Evolutionary conservation across 1,140 invertebrate species (phyloP).

Genomic region (Xylocopa sonorina): DNA sequence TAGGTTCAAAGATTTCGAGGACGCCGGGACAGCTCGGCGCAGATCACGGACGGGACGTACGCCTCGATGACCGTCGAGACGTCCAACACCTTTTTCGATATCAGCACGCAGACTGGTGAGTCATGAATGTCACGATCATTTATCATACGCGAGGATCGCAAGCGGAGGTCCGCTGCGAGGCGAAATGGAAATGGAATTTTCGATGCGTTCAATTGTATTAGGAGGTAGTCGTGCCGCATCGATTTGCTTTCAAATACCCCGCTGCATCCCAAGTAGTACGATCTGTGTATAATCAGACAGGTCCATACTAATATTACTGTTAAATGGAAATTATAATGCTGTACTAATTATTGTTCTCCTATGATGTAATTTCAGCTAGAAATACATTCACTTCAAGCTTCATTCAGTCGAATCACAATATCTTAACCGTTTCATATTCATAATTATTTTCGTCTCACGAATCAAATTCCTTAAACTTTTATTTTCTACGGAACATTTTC

Average conservation of each 20-base stretch:
- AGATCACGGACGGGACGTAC: slow-evolving; percentile 95
- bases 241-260: neutral
- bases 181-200: no score
- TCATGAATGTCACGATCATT: slow-evolving; percentile 40
- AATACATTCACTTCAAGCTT: no score
- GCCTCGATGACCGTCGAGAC: slow-evolving; percentile 96
- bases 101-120: slow-evolving; percentile 95
- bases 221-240: no score
- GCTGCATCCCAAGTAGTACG: slow-evolving; percentile 11
- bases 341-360: no score
- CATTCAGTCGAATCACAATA: no score
- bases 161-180: neutral
- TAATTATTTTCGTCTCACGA: no score
- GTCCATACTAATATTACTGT: neutral
- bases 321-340: no score
- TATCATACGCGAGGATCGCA: neutral
- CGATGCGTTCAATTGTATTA: no score
- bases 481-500: no score
- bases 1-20: slow-evolving; percentile 86
- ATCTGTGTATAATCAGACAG: neutral
- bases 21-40: slow-evolving; percentile 92
- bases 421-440: no score
- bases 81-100: slow-evolving; percentile 95
- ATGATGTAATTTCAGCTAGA: no score
- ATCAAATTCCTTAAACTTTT: no score